Evolutionary conservation across 2,888 invertebrate genomes (phyloP).

Genomic region (Latrodectus elegans): DNA sequence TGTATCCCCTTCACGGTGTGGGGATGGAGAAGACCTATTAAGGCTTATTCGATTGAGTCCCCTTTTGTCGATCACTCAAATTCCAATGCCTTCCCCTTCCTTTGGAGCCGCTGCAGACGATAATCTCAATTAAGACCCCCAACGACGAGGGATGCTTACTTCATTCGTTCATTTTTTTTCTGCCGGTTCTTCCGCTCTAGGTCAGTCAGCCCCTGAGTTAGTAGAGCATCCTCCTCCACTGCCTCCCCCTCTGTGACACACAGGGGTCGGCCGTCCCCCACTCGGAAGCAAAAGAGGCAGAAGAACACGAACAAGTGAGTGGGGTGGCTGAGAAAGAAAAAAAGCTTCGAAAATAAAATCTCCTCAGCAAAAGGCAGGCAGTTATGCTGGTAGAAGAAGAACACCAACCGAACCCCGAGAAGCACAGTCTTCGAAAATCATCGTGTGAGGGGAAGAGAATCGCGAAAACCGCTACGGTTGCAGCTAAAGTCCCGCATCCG

Average conservation of each 20-base stretch:
- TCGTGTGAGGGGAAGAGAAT: conserved; percentile 13
- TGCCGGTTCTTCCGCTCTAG: neutral
- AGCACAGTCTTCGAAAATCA: conserved; percentile 21
- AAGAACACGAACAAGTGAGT: conserved; percentile 28
- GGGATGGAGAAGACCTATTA: conserved; percentile 30
- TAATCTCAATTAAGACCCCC: conserved; percentile 65
- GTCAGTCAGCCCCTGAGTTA: conserved; percentile 11
- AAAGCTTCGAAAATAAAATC: conserved; percentile 55
- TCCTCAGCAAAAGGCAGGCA: conserved; percentile 23
- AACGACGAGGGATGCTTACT: conserved; percentile 12
- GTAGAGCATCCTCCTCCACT: conserved; percentile 2
- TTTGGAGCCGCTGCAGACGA: conserved; percentile 21
- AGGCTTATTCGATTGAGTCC: conserved; percentile 40
- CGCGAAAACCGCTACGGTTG: conserved; percentile 43
- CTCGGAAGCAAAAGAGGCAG: conserved; percentile 10
- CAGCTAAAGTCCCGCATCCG: conserved; percentile 50
- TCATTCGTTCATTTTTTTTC: conserved; percentile 19
- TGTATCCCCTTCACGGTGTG: neutral
- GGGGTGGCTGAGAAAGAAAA: conserved; percentile 24
- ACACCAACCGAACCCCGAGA: conserved; percentile 13
- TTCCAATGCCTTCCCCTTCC: conserved; percentile 24
- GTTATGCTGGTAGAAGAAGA: neutral
- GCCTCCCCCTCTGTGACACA: conserved; percentile 23
- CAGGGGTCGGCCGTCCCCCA: conserved; percentile 38
- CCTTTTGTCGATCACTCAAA: conserved; percentile 47